These are phyloP conservation scores for Drymonia ruficornis DNA, from an alignment of 2,888 invertebrate genomes.

Conservation along the genomic window DNA sequence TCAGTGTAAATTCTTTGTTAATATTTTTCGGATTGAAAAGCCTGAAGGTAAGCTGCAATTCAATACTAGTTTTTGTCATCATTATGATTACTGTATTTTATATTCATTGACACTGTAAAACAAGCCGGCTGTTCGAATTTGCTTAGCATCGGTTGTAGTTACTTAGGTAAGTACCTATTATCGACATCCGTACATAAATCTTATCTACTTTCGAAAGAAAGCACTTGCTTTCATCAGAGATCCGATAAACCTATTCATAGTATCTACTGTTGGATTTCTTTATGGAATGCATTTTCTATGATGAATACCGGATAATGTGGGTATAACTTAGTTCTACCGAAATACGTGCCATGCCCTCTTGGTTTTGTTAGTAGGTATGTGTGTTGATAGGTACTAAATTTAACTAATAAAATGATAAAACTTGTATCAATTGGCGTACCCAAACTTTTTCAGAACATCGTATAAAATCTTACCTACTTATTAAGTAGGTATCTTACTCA, in stretches of 20 bases:
- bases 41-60: slow-evolving; percentile 68
- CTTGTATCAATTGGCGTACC: background rate
- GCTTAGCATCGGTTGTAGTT: slow-evolving; percentile 33
- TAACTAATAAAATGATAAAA: background rate
- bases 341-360: background rate
- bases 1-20: slow-evolving; percentile 75
- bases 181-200: slow-evolving; percentile 6
- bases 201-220: slow-evolving; percentile 10
- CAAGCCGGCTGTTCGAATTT: slow-evolving; percentile 33
- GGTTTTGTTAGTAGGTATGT: background rate
- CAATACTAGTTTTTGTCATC: slow-evolving; percentile 73
- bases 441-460: background rate
- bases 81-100: slow-evolving; percentile 29
- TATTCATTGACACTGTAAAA: slow-evolving; percentile 22
- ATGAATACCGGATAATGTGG: background rate
- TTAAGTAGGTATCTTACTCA: slow-evolving; percentile 10
- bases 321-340: background rate
- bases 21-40: slow-evolving; percentile 72
- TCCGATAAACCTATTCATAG: background rate
- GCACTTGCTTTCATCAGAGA: slow-evolving; percentile 8
- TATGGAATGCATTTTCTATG: background rate
- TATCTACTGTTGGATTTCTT: background rate
- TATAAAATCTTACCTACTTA: no score
- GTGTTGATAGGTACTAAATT: background rate
- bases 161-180: slow-evolving; percentile 14